These are phyloP conservation scores for Tribolium castaneum DNA, from an alignment of 1,140 invertebrate species.

Conservation along the genomic window DNA sequence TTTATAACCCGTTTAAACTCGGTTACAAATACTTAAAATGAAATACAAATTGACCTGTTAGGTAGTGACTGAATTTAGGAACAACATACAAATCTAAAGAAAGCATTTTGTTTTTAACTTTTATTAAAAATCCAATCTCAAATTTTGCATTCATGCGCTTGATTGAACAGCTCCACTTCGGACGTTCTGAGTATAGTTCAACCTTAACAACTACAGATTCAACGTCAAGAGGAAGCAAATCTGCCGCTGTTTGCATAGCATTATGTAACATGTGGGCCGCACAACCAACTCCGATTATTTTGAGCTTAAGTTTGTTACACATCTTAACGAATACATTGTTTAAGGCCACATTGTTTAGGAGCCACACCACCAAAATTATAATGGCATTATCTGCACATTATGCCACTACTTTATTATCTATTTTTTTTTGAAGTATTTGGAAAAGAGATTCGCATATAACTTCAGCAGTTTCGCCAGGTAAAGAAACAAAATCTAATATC, in stretches of 20 bases:
- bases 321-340: slow-evolving; percentile 37
- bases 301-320: neutral
- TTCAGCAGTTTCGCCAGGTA: slow-evolving; percentile 48
- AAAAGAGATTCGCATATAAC: slow-evolving; percentile 18
- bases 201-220: slow-evolving; percentile 56
- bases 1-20: too few species aligned
- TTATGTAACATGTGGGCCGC: slow-evolving; percentile 57
- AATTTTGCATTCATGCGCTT: too few species aligned
- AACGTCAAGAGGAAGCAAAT: slow-evolving; percentile 57
- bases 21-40: too few species aligned
- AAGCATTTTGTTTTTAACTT: too few species aligned
- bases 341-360: neutral
- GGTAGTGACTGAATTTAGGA: too few species aligned
- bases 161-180: too few species aligned
- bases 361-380: slow-evolving; percentile 30
- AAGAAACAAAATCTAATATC: slow-evolving; percentile 44
- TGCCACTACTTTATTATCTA: slow-evolving; percentile 46
- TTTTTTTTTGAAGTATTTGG: slow-evolving; percentile 37
- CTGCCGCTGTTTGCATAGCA: slow-evolving; percentile 50
- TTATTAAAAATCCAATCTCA: too few species aligned
- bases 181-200: too few species aligned
- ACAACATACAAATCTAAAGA: too few species aligned
- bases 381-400: slow-evolving; percentile 46
- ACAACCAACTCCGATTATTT: slow-evolving; percentile 40
- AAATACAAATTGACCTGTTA: too few species aligned